Conservation (phyloP, 2,888 invertebrate genomes). For the Incurvaria masculella region DNA sequence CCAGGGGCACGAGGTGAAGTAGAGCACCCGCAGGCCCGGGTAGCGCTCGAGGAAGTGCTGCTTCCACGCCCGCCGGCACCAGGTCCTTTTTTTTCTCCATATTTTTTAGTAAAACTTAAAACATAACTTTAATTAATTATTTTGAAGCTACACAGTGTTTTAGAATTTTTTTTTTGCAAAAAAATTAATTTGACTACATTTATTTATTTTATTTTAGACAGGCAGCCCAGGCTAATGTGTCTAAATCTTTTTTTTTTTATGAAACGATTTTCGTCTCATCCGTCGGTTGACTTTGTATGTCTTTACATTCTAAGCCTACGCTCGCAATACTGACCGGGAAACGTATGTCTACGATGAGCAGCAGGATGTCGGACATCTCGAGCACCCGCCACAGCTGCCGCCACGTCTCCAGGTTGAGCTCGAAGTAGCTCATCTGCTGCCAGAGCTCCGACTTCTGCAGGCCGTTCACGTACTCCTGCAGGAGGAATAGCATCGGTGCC, state of each 20-base stretch:
- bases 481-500: too few species aligned
- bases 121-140: too few species aligned
- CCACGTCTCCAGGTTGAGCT: slow-evolving; percentile 95
- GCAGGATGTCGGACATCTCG: slow-evolving; percentile 88
- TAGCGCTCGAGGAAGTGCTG: slow-evolving; percentile 69
- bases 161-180: too few species aligned
- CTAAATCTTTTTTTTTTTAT: too few species aligned
- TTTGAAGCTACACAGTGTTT: too few species aligned
- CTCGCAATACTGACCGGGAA: slow-evolving; percentile 62
- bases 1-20: slow-evolving; percentile 80
- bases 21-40: slow-evolving; percentile 70
- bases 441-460: slow-evolving; percentile 61
- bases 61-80: slow-evolving; percentile 82
- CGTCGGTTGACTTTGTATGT: too few species aligned
- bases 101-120: too few species aligned
- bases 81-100: slow-evolving; percentile 94
- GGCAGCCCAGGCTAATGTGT: too few species aligned
- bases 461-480: slow-evolving; percentile 71
- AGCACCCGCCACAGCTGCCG: slow-evolving; percentile 92
- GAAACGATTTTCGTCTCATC: too few species aligned
- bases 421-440: slow-evolving; percentile 79
- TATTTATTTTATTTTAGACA: too few species aligned
- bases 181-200: too few species aligned
- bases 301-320: too few species aligned
- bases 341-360: slow-evolving; percentile 86